Base-by-base conservation (phyloP, 2,797 vertebrate genomes). In the Hippoglossus hippoglossus region DNA sequence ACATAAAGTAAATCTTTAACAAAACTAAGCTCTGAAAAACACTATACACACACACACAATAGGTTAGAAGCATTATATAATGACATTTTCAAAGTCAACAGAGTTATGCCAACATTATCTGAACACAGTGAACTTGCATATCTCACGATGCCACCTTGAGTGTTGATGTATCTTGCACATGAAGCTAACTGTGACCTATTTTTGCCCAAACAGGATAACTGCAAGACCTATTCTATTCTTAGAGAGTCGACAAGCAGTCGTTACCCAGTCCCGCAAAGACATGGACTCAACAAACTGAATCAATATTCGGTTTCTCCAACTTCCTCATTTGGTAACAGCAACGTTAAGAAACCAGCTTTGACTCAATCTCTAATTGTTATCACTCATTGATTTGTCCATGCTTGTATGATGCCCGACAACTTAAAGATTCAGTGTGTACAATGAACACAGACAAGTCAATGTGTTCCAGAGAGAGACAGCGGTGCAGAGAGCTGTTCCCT, bases 131-230 rank as follows among this genome's bases (percentile, higher is more conserved):
- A 56, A 21, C 24, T 16, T 59, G 54, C 54, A 63, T 49, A 51
- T 55, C 36, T 19, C 10, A 19, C 56, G 16, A 44, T 24, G 18
- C 61, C 50, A 21, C n/a, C 34, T 39, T 15, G 51, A 34, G 25
- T 72, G 68, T 71, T 46, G 28, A 9, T 57, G 71, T 75, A 62
- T 39, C 57, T 55, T 21, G 50, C 61, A 72, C 55, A 67, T 16
- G 15, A 58, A 73, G 47, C 26, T 16, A 69, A 55, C 55, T 65
- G 60, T 31, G 24, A 71, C 56, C 47, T 61, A 71, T 51, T 74
- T 78, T 56, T 34, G 1, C 8, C 26, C 39, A 22, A 31, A 47
- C 5, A 51, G 1, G n/a, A 63, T 22, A 41, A 50, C 25, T 44
- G 21, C 19, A 24, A 36, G 18, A 4, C 21, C 18, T 21, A 6